Base-by-base conservation (phyloP, 2,113 vertebrate genomes). In the Spilogale gracilis region DNA sequence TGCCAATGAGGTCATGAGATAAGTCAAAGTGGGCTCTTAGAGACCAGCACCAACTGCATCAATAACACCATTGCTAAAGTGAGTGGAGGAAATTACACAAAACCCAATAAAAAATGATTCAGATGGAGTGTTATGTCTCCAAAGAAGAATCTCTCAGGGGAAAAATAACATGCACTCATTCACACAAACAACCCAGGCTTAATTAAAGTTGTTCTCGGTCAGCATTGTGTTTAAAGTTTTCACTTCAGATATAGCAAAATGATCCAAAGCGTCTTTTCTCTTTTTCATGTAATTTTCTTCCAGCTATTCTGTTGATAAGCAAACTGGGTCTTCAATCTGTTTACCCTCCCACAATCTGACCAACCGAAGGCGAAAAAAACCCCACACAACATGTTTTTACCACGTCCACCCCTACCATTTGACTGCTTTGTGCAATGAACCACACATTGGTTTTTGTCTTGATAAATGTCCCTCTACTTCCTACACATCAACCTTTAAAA, bases 131-230 rank as follows among this genome's bases (percentile, higher is more conserved):
- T 32, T 6, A 1, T 45, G 50, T 48, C 27, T 69, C 54, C 82
- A 27, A 92, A 89, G 23, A 92, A 71, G 52, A 92, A 89, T 83
- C 56, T 50, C 38, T 79, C 38, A 21, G 14, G 27, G 73, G 25
- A 50, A 38, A 93, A 95, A 78, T 85, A 73, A 43, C 18, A 74
- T 25, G 45, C 60, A 21, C 4, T 83, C 27, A 71, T 45, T 16
- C 63, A 30, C 20, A 38, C 9, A 78, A 73, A 60, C 23, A 52
- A n/a, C 17, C 30, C 25, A 92, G 48, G 18, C 38, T 97, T 95
- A 94, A 95, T 96, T 81, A 60, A 96, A 94, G 63, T 74, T 71
- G 65, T 87, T 89, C 27, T 76, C 92, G 83, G 69, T 67, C 69
- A 85, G 80, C 8, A 52, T 20, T 81, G 9, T 32, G 25, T 73